Percentiles rank a stretch among this genome's conserved stretches.
These are phyloP conservation scores for Isichthys henryi DNA, from an alignment of 2,113 vertebrate genomes.

Conservation along the genomic window DNA sequence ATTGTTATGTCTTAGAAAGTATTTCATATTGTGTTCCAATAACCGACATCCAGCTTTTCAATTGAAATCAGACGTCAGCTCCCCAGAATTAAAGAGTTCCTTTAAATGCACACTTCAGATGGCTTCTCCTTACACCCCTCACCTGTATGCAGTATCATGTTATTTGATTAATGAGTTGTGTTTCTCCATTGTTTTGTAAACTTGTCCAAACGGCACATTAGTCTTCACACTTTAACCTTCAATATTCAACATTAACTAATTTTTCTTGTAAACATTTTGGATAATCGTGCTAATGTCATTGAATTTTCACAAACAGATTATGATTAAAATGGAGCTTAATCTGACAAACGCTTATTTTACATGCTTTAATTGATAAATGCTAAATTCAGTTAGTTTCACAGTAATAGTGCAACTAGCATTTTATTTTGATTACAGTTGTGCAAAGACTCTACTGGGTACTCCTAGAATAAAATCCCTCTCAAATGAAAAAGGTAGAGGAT, in stretches of 20 bases:
- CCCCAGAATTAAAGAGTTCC: conserved; percentile 56
- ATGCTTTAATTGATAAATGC: not conserved
- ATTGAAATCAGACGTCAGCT: conserved; percentile 62
- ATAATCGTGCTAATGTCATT: not conserved
- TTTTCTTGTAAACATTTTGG: conserved; percentile 51
- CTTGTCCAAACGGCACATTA: conserved; percentile 68
- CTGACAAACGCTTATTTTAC: not conserved
- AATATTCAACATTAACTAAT: conserved; percentile 61
- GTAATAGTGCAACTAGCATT: not conserved
- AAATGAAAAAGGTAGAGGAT: not conserved
- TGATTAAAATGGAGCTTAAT: not conserved
- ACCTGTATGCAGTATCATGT: conserved; percentile 17
- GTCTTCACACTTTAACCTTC: conserved; percentile 58
- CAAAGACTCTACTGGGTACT: not conserved
- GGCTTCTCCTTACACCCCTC: not conserved
- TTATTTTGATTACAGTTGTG: too few species aligned
- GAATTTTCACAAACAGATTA: not conserved
- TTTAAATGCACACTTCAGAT: conserved; percentile 54
- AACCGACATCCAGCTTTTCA: conserved; percentile 58
- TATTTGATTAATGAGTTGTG: conserved; percentile 55
- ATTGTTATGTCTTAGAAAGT: conserved; percentile 48
- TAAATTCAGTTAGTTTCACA: not conserved
- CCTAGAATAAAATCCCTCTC: not conserved
- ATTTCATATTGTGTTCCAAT: conserved; percentile 62
- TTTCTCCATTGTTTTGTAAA: conserved; percentile 72